Evolutionary conservation across 2,113 vertebrate species (phyloP), one percentile per base, ranked within the genome.

Genomic region (Collichthys lucidus): DNA sequence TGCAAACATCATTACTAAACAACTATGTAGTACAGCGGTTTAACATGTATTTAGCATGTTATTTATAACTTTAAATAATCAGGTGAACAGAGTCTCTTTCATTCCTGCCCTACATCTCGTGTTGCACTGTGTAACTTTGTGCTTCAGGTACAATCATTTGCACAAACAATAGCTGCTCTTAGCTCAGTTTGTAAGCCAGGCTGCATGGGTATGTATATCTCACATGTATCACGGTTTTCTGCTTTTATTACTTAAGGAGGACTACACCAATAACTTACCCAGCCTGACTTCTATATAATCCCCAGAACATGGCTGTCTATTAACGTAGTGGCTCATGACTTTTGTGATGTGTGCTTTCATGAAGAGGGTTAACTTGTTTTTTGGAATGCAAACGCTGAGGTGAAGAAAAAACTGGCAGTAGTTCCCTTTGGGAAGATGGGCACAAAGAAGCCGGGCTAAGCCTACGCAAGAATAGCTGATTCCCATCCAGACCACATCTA

Each of bases 401-500:
- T 47, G 29, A 57, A 40, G 4, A 6, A 65, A 52, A n/a, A 35
- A 3, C 2, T 15, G 19, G 19, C 62, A 22, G 24, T 17, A 22
- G 11, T 16, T 20, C 5, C 46, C 31, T 68, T 62, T 63, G 35
- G 17, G 62, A 56, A 80, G 1, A 6, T 16, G 11, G 14, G 24
- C 29, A 40, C 42, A 77, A 77, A 26, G 52, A 55, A 55, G 35
- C 11, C 52, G 49, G 24, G 4, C 46, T 15, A 11, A 50, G 20
- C 72, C 70, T 29, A 59, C 3, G 6, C 17, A 46, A 61, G 35
- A 31, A 20, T 46, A 7, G n/a, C 74, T 73, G 69, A 72, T 75
- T 63, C 44, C 62, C 63, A 49, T 59, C 67, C 71, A 82, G 64
- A 76, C 79, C 62, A 64, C 78, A 86, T 82, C 81, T 42, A 62